Conservation (phyloP, 2,797 vertebrate genomes). For the Decapterus maruadsi region DNA sequence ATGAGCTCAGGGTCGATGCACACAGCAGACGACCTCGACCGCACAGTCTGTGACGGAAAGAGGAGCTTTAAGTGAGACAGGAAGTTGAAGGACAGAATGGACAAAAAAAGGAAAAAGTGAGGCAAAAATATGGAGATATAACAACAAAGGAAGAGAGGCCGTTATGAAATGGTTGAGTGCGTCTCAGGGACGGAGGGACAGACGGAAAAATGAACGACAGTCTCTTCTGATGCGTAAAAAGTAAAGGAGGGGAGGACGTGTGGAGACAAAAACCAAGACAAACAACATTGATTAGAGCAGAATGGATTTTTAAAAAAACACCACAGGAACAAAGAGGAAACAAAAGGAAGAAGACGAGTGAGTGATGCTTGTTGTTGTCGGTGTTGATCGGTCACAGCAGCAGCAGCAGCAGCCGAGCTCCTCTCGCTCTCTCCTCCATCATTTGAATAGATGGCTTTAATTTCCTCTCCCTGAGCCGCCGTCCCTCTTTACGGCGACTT, state of each 20-base stretch:
- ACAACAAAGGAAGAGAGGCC: constrained; percentile 12
- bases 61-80: not conserved
- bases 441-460: constrained; percentile 27
- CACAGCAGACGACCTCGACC: constrained; percentile 26
- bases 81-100: constrained; percentile 22
- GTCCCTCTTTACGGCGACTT: not conserved
- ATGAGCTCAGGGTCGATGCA: constrained; percentile 13
- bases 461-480: constrained; percentile 6
- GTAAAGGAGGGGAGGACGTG: constrained; percentile 5
- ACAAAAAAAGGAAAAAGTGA: not conserved
- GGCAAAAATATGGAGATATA: constrained; percentile 24
- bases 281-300: constrained; percentile 29
- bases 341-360: not conserved
- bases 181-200: constrained; percentile 5
- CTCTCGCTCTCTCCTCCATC: constrained; percentile 2
- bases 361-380: constrained; percentile 1
- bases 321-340: not conserved
- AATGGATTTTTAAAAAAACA: not conserved
- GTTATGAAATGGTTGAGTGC: constrained; percentile 11
- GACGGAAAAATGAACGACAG: not conserved
- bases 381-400: not conserved
- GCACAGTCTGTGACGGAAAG: not conserved
- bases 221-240: constrained; percentile 3
- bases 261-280: constrained; percentile 17
- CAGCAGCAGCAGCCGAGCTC: not conserved